Evolutionary conservation across 2,113 vertebrate species (phyloP), one percentile per base, ranked within the genome.

Genomic region (Paedocypris sp.): DNA sequence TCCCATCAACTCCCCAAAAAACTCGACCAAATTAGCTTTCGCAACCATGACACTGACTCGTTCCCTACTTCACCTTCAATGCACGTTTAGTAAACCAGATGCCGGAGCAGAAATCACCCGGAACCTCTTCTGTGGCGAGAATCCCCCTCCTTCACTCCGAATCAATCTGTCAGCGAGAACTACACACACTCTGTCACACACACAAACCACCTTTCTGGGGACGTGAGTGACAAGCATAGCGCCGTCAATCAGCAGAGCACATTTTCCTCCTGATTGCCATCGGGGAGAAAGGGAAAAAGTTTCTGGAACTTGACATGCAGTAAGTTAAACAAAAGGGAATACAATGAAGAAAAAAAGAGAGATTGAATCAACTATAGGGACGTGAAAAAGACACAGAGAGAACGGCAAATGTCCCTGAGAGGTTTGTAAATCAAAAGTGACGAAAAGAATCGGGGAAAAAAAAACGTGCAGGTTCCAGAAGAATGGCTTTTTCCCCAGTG

Each of bases 151-250:
- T 42, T 33, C 49, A 60, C 60, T 26, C 53, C 9, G 25, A 60
- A 53, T 58, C 49, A 51, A 60, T 51, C 39, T 60, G 56, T 45
- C 61, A 35, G 53, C 26, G 54, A 58, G 26, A 31, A 28, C 28
- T 58, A 43, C 32, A 29, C 54, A 63, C 42, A 23, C 49, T 20
- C 47, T 50, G 25, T 22, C 62, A 65, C 62, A 50, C 16, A 47
- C 66, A 59, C 26, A 65, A 36, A 70, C n/a, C 73, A 73, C 77
- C 64, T 69, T 72, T 70, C 56, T 68, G 68, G 61, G 60, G 69
- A 23, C 64, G 18, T 72, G 76, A 80, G 50, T 77, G 81, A 80
- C 81, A 79, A 75, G 77, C 73, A n/a, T 73, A 69, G 71, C 58
- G 46, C 66, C 64, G 66, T 70, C 69, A 67, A 76, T 80, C 77